phyloP scores from a whole-genome alignment of 2,113 vertebrate species.

The Pygoscelis antarcticus region DNA sequence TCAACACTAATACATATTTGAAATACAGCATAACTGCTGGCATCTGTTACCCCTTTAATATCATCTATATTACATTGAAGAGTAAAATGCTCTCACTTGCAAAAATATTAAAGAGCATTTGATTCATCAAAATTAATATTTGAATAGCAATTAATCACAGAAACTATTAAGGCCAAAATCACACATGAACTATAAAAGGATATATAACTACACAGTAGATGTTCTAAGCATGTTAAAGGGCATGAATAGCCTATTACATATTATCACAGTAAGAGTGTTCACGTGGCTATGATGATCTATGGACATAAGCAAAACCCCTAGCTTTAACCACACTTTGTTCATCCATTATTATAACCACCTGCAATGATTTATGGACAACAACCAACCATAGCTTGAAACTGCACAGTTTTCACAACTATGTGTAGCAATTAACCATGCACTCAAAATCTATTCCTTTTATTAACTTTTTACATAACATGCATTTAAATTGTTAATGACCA shows the following conservation, averaged over 20 bases:
- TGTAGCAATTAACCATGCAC: background rate
- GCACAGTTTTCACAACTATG: background rate
- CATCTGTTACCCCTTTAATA: background rate
- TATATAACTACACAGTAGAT: background rate
- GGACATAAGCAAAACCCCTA: background rate
- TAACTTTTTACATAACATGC: background rate
- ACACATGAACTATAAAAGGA: background rate
- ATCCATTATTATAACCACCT: background rate
- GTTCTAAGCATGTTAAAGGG: background rate
- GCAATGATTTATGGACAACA: background rate
- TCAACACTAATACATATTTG: background rate
- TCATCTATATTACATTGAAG: background rate
- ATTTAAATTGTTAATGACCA: background rate
- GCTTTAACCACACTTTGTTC: background rate
- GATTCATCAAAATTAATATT: background rate
- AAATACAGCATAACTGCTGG: background rate
- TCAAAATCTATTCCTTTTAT: background rate
- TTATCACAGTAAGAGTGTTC: background rate
- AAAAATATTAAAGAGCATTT: background rate
- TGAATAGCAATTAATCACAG: background rate
- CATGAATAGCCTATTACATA: background rate
- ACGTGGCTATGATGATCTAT: background rate
- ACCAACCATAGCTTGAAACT: background rate
- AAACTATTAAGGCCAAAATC: background rate
- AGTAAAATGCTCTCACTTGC: background rate